Evolutionary conservation across 2,797 vertebrate genomes (phyloP), one percentile per base, ranked within the genome.

Genomic region (Takifugu rubripes): DNA sequence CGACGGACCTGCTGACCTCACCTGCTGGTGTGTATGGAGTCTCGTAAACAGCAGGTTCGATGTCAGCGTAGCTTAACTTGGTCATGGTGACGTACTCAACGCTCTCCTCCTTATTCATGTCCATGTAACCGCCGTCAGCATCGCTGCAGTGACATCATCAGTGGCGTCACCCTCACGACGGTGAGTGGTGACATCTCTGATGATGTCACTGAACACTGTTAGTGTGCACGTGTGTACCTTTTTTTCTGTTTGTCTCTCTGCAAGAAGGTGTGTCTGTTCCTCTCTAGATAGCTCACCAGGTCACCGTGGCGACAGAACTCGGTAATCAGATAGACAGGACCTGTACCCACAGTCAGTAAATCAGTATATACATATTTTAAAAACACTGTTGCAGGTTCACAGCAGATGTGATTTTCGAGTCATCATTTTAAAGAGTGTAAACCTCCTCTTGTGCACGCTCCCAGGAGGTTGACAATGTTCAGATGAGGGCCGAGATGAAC

Each of bases 261-360:
- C 52, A 94, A 74, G 64, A 95, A 96, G 51, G 88, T 92, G 72
- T 93, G 92, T 68, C 93, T 96, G 87, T 94, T 94, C 46, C 90
- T 89, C 75, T 94, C 93, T 68, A 97, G 87, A 70, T 93, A 97
- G 77, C 90, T 92, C 61, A 92, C 91, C 52, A 97, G 89, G 84
- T 97, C 94, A 8, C 95, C 95, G 0, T 94, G 93, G 65, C 90
- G 85, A 83, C 95, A 96, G 78, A 93, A 96, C 77, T 97, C 95
- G 0, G 94, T 95, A 83, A 97, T 92, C 81, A 97, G 88, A 52
- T 94, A 95, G 81, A 96, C 88, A n/a, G 94, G 93, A 0, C 94
- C 95, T 97, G 21, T 21, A 21, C 21, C 21, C 21, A 21, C 21
- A 21, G 21, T 21, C 1, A 21, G 21, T 21, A 21, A 21, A 21